These are phyloP conservation scores for Catocala sponsa DNA, from an alignment of 2,888 invertebrate genomes.

Conservation along the genomic window DNA sequence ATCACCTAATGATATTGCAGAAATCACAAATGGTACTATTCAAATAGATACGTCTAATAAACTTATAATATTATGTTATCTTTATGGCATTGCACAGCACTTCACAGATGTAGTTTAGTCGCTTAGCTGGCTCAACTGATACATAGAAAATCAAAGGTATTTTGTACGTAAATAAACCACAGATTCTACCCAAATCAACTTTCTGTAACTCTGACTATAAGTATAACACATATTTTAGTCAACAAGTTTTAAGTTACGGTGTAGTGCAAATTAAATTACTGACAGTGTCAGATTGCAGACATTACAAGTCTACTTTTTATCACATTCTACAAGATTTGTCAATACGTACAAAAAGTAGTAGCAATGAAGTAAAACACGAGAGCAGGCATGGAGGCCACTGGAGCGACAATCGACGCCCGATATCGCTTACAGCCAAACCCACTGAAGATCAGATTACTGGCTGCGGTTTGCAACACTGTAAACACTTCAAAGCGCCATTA, in stretches of 20 bases:
- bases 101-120: background rate
- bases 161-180: too few species aligned
- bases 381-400: constrained; percentile 55
- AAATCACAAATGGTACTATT: constrained; percentile 12
- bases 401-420: constrained; percentile 46
- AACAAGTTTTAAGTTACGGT: constrained; percentile 17
- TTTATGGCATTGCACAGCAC: background rate
- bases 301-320: constrained; percentile 29
- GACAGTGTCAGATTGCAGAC: constrained; percentile 29
- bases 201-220: too few species aligned
- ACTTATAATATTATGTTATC: constrained; percentile 1
- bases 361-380: constrained; percentile 58
- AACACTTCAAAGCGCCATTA: constrained; percentile 23
- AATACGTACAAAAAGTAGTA: constrained; percentile 63
- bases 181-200: too few species aligned
- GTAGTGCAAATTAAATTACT: constrained; percentile 32
- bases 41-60: constrained; percentile 11
- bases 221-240: background rate
- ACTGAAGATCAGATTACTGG: constrained; percentile 55
- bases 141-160: constrained; percentile 1
- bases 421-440: constrained; percentile 64
- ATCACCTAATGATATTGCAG: constrained; percentile 23
- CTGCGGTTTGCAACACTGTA: constrained; percentile 56
- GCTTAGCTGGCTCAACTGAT: constrained; percentile 13
- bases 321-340: constrained; percentile 49